Evolutionary conservation across 1,140 invertebrate species (phyloP), one percentile per base, ranked within the genome.

Genomic region (Drosophila prosaltans): DNA sequence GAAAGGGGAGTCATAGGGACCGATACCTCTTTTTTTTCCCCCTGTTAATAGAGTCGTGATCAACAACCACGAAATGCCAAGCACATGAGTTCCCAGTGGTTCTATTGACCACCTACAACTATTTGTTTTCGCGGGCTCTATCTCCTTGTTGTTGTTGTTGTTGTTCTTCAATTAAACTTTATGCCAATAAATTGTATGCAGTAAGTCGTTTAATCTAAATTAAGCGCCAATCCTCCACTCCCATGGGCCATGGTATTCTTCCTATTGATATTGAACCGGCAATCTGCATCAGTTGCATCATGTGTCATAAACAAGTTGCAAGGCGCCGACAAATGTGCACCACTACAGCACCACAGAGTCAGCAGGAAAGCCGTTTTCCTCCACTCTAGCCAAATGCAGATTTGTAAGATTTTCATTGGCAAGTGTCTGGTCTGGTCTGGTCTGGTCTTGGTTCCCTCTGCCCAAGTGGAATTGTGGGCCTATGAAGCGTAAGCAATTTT

Each of bases 241-340:
- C 60, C 24, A 36, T 41, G 36, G 32, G n/a, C 11, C 48, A 41
- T 24, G 21, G 48, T 58, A 61, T 36, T 36, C 3, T 36, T 6
- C 32, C 32, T 36, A 36, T 36, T 36, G 32, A 36, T 36, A 72
- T 73, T 63, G 72, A 80, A 68, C 80, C 21, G 62, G 84, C 84
- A 84, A 84, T 81, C 80, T 89, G 74, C 72, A 80, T 84, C 82
- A 84, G 71, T 64, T 65, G 78, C 75, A 82, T 91, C 83, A 91
- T 91, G 80, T 91, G 88, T 91, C 88, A 91, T 91, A 80, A 70
- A 74, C 80, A 78, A 91, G 88, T 91, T 91, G 89, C 55, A 91
- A 89, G 73, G 81, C 88, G 78, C 88, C 88, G 83, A 75, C 81
- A 81, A 78, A 70, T 67, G 61, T 64, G 32, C 32, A 36, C 28